Percentiles rank a stretch among this genome's conserved stretches.
These are phyloP conservation scores for Cottoperca gobio DNA, from an alignment of 2,797 vertebrate genomes.

Conservation along the genomic window DNA sequence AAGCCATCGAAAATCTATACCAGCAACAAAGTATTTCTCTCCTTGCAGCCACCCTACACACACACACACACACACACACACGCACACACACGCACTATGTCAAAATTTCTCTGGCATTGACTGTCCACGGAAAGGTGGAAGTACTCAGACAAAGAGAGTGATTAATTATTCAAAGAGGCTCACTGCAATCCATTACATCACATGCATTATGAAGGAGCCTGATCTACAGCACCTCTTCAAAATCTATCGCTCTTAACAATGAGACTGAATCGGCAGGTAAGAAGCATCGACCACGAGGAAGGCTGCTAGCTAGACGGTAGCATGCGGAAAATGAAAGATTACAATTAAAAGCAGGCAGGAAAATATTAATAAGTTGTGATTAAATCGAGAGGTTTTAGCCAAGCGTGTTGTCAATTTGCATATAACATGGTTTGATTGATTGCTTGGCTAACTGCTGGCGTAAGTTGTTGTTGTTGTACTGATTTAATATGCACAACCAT, in stretches of 20 bases:
- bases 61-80: slow-evolving; percentile 7
- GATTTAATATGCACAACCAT: too few species aligned
- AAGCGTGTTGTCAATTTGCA: not conserved
- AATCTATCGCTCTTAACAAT: slow-evolving; percentile 71
- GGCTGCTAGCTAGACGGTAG: slow-evolving; percentile 14
- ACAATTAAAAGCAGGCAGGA: not conserved
- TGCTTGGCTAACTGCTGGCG: not conserved
- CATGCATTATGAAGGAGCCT: slow-evolving; percentile 87
- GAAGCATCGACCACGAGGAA: slow-evolving; percentile 19
- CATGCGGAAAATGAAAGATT: not conserved
- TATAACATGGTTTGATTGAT: too few species aligned
- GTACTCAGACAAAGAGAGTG: slow-evolving; percentile 81
- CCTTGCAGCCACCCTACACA: slow-evolving; percentile 12
- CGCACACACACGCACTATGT: slow-evolving; percentile 39
- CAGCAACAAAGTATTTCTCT: slow-evolving; percentile 45
- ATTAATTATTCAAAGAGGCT: slow-evolving; percentile 85
- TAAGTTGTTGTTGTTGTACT: too few species aligned
- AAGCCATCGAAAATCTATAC: slow-evolving; percentile 60
- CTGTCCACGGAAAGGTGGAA: slow-evolving; percentile 74
- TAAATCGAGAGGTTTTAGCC: not conserved
- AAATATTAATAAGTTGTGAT: not conserved
- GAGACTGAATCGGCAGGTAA: slow-evolving; percentile 45
- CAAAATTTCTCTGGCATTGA: slow-evolving; percentile 65
- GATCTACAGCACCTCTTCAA: slow-evolving; percentile 70
- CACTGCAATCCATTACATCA: slow-evolving; percentile 85